phyloP scores from a whole-genome alignment of 2,113 vertebrate genomes.

The Clinocottus analis region DNA sequence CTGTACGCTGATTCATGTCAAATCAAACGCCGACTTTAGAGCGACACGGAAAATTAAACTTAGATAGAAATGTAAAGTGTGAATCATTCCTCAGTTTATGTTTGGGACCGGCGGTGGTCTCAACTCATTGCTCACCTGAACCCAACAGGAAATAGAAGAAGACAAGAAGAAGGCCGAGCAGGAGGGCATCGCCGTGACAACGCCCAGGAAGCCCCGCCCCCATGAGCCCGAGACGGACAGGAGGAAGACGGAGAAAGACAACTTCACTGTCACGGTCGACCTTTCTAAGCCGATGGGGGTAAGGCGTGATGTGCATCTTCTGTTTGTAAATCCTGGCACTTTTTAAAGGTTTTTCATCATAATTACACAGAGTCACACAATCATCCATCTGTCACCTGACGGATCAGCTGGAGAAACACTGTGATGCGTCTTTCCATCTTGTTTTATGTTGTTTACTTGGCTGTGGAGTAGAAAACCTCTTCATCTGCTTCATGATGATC shows the following conservation, averaged over 20 bases:
- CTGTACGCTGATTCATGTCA: background rate
- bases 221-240: conserved; percentile 75
- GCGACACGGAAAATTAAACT: background rate
- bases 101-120: background rate
- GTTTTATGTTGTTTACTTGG: background rate
- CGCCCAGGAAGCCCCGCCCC: conserved; percentile 79
- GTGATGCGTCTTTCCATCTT: background rate
- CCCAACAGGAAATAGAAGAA: conserved; percentile 91
- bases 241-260: conserved; percentile 84
- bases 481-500: background rate
- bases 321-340: background rate
- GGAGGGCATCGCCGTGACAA: conserved; percentile 90
- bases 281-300: conserved; percentile 74
- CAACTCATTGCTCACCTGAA: background rate
- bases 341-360: background rate
- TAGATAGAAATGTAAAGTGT: background rate
- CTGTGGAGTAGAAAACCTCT: background rate
- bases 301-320: conserved; percentile 20
- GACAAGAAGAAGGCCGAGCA: conserved; percentile 91
- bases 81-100: background rate
- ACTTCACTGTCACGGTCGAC: conserved; percentile 81
- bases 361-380: background rate
- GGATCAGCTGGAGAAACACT: background rate
- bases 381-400: background rate
- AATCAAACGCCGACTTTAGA: background rate